Percentiles rank a stretch among this genome's conserved stretches.
phyloP scores from a whole-genome alignment of 2,888 invertebrate genomes.

The Oasisia sp. region DNA sequence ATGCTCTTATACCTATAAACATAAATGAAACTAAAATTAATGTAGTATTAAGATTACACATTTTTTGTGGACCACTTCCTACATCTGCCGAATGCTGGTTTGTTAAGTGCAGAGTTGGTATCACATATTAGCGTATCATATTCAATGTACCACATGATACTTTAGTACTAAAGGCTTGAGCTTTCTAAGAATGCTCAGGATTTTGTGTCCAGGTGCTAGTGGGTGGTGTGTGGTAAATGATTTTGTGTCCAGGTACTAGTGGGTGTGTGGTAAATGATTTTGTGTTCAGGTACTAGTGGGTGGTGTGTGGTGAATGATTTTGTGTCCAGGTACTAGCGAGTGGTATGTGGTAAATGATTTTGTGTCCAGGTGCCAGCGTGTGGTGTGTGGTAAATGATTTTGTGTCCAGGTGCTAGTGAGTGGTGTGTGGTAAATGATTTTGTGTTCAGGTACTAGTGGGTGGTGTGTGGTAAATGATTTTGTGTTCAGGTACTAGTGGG shows the following conservation, averaged over 20 bases:
- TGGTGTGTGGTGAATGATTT: background rate
- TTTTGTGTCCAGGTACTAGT: background rate
- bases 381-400: background rate
- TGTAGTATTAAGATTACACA: background rate
- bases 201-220: background rate
- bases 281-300: background rate
- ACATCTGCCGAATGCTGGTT: no score
- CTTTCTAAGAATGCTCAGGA: background rate
- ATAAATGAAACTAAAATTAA: background rate
- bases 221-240: background rate
- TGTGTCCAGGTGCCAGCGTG: background rate
- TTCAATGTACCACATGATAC: background rate
- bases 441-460: background rate
- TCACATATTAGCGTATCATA: background rate
- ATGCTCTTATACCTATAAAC: background rate
- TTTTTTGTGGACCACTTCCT: no score
- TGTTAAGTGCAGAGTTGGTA: no score
- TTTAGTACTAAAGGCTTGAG: background rate
- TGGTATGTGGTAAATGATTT: background rate
- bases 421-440: background rate
- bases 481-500: background rate
- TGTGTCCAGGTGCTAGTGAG: background rate
- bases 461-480: background rate
- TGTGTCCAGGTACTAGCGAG: background rate
- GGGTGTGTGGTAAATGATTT: background rate